phyloP scores from a whole-genome alignment of 2,113 vertebrate species.

The Balaeniceps rex region DNA sequence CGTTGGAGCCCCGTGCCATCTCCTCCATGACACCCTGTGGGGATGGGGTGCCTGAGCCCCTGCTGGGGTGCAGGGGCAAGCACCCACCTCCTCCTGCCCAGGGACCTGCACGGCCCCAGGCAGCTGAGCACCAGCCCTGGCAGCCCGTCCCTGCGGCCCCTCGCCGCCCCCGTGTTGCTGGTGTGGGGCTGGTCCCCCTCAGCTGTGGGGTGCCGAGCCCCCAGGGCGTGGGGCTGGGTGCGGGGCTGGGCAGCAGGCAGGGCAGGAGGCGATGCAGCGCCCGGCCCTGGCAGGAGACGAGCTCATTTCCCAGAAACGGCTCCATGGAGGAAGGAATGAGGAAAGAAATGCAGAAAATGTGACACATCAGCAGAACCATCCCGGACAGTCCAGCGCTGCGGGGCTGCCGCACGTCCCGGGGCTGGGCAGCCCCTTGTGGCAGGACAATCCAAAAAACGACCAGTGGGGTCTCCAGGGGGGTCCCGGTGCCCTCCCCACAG shows the following conservation, averaged over 20 bases:
- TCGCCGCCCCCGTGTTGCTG: accelerated
- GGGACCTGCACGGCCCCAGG: not conserved
- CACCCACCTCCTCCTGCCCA: not conserved
- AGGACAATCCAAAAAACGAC: not conserved
- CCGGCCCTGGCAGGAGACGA: not conserved
- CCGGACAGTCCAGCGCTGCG: not conserved
- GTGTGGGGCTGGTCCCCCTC: not conserved
- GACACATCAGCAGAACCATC: slow-evolving; percentile 58
- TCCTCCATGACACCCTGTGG: accelerated
- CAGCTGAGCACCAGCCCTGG: not conserved
- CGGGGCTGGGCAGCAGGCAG: not conserved
- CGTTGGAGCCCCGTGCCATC: accelerated
- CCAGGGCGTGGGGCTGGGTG: not conserved
- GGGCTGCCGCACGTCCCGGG: accelerated
- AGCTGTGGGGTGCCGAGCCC: not conserved
- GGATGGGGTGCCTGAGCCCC: not conserved
- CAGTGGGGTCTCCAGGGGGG: not conserved
- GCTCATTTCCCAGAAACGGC: not conserved
- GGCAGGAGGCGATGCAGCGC: not conserved
- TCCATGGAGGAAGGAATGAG: slow-evolving; percentile 17
- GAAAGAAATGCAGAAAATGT: slow-evolving; percentile 57
- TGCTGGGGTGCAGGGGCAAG: not conserved
- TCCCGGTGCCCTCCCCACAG: accelerated
- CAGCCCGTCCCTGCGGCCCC: not conserved
- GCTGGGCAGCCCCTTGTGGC: not conserved